Base-by-base conservation (phyloP, 2,888 invertebrate genomes). In the Meiosimyza decipiens region DNA sequence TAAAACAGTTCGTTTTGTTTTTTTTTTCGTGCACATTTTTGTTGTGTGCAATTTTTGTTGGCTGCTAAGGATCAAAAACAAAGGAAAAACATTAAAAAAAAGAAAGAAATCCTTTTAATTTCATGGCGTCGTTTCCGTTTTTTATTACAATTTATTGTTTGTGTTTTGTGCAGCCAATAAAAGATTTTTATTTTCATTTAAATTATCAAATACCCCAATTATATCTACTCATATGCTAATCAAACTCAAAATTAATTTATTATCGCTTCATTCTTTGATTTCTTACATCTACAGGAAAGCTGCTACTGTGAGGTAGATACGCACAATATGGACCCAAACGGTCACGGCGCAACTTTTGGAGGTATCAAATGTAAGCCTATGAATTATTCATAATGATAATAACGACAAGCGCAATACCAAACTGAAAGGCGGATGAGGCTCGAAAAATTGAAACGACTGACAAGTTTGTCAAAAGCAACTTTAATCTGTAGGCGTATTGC, bases 71-170 rank as follows among this genome's bases (percentile, higher is more conserved):
- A 57, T n/a, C 16, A 12, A 9, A 40, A 40, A 9, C 40, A 40
- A 9, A 40, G 7, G 4, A 4, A 40, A 40, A 22, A 22, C 22
- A 22, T 22, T 22, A 22, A 28, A 28, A 28, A 28, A 28, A 28
- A 28, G 22, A 3, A 50, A 13, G 15, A 62, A 64, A 50, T 50
- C 51, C 51, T 12, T 64, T 64, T 64, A 64, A 64, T 64, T 64
- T 51, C 50, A 64, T 64, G 64, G 64, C 64, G 50, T 64, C 50
- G 22, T 51, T 64, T 51, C 50, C 51, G 64, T n/a, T 33, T 64
- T 28, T 22, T n/a, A 50, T 64, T 40, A 40, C 6, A 40, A 40
- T 40, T 40, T 40, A 40, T 40, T 9, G 40, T 40, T 40, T 40
- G 9, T 3, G 40, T 40, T 40, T 40, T 40, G 40, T 40, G 40